phyloP scores from a whole-genome alignment of 2,888 invertebrate species.

The Blastobasis adustella region DNA sequence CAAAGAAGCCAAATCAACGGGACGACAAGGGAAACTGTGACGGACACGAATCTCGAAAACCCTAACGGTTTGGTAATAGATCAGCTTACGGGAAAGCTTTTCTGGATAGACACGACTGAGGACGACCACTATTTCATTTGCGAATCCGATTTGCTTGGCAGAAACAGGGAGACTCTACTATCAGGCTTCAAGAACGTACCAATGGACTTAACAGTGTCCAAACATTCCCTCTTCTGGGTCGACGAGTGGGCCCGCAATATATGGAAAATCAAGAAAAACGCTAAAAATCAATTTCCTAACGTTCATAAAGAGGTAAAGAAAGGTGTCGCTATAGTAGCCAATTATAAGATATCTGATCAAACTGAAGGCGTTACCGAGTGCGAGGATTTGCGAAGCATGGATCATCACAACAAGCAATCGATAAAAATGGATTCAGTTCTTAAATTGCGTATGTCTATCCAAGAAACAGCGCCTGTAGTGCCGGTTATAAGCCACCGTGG shows the following conservation, averaged over 20 bases:
- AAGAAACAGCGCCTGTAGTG: too few species aligned
- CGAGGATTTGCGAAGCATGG: too few species aligned
- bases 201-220: background rate
- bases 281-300: too few species aligned
- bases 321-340: background rate
- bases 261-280: background rate
- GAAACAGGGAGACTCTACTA: background rate
- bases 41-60: background rate
- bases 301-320: background rate
- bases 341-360: too few species aligned
- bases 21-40: background rate
- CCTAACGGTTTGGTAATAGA: background rate
- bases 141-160: background rate
- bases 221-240: background rate
- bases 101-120: background rate
- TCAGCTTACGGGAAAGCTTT: background rate
- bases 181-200: background rate
- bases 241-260: background rate
- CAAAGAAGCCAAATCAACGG: background rate
- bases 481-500: too few species aligned
- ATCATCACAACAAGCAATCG: too few species aligned
- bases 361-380: too few species aligned
- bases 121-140: background rate
- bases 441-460: too few species aligned
- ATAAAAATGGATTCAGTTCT: too few species aligned